phyloP scores from a whole-genome alignment of 2,113 vertebrate species.

The Chaetura pelagica region DNA sequence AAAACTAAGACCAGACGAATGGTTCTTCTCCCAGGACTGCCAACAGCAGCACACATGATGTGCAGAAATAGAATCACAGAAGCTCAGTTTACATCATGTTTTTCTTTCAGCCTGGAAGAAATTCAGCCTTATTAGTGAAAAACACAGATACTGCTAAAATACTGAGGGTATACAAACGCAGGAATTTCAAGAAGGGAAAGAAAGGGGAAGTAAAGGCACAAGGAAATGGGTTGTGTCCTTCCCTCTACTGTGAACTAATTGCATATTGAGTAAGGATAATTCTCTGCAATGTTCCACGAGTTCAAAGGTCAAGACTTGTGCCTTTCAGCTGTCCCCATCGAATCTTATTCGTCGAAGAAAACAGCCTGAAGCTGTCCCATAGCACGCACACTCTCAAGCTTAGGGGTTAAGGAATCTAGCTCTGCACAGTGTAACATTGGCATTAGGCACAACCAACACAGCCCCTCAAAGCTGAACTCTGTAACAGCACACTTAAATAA shows the following conservation, averaged over 20 bases:
- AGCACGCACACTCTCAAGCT: accelerated
- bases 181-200: neutral
- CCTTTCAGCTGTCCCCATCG: neutral
- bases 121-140: neutral
- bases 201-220: neutral
- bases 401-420: neutral
- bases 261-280: neutral
- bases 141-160: neutral
- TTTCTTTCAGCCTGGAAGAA: neutral
- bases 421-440: neutral
- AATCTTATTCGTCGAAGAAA: neutral
- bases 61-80: neutral
- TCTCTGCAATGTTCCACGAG: accelerated
- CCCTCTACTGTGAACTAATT: neutral
- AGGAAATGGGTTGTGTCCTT: neutral
- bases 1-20: neutral
- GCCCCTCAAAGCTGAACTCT: neutral
- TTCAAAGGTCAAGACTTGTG: conserved; percentile 24
- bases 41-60: neutral
- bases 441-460: neutral
- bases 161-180: neutral
- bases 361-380: neutral
- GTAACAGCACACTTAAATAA: neutral
- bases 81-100: neutral
- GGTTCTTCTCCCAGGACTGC: neutral